A percentile compares a stretch with the other conserved stretches of the same genome.
These are phyloP conservation scores for Drosophila austrosaltans DNA, from an alignment of 2,888 invertebrate genomes.

Conservation along the genomic window DNA sequence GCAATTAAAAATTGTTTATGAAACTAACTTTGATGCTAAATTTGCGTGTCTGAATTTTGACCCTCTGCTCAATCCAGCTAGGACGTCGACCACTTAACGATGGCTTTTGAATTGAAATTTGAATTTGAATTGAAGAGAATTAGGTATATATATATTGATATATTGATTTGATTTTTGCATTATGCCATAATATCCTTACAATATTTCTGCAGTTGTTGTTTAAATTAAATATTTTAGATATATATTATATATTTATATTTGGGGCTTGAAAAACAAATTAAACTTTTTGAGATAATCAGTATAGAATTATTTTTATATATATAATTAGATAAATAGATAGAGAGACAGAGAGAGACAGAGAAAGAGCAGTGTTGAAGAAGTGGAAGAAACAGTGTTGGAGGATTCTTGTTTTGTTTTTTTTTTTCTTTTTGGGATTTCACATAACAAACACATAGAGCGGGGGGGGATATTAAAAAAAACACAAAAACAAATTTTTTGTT, in stretches of 20 bases:
- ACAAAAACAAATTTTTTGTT: constrained; percentile 37
- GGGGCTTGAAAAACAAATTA: constrained; percentile 51
- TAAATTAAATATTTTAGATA: constrained; percentile 55
- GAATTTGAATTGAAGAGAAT: constrained; percentile 52
- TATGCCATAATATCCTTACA: constrained; percentile 20
- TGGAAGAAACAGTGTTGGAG: constrained; percentile 62
- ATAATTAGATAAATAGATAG: constrained; percentile 40
- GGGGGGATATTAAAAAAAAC: constrained; percentile 49
- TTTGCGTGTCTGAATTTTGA: constrained; percentile 84
- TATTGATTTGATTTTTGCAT: constrained; percentile 40
- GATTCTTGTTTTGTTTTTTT: constrained; percentile 7
- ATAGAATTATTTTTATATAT: constrained; percentile 24
- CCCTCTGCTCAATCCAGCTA: constrained; percentile 84
- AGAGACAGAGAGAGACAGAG: constrained; percentile 38
- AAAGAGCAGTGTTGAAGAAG: constrained; percentile 56
- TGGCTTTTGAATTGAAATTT: constrained; percentile 77
- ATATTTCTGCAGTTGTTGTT: constrained; percentile 48
- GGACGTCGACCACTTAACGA: constrained; percentile 84
- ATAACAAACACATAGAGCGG: constrained; percentile 71
- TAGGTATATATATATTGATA: constrained; percentile 42
- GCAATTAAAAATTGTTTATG: constrained; percentile 77
- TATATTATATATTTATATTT: not conserved
- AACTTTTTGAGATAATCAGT: constrained; percentile 52
- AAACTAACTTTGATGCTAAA: constrained; percentile 84
- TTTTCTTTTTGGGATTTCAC: constrained; percentile 49